Conservation (phyloP, 2,888 invertebrate species). For the Tetramorium bicarinatum region DNA sequence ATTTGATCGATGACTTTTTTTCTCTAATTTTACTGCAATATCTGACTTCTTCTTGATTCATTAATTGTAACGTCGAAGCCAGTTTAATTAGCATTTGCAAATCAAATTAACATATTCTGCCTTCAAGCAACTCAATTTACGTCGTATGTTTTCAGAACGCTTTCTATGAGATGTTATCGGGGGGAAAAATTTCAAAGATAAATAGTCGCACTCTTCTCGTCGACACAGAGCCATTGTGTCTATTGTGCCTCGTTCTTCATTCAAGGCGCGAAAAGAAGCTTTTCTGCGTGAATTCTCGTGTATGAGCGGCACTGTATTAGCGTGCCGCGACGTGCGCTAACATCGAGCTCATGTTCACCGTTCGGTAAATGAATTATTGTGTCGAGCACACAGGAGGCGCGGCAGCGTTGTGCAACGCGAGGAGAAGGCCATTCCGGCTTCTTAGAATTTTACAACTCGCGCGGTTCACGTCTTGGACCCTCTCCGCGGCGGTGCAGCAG, state of each 20-base stretch:
- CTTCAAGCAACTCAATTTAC: constrained; percentile 8
- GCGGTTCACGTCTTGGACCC: constrained; percentile 39
- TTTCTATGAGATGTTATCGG: not conserved
- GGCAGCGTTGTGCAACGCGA: constrained; percentile 57
- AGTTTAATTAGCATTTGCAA: not conserved
- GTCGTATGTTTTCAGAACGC: not conserved
- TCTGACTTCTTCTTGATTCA: not conserved
- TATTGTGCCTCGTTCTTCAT: constrained; percentile 8
- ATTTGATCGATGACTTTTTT: too few species aligned
- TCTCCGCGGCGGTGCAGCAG: constrained; percentile 12
- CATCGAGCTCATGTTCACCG: constrained; percentile 42
- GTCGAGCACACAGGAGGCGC: constrained; percentile 55
- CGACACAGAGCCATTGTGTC: constrained; percentile 36
- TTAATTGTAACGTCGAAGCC: not conserved
- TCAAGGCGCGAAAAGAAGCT: constrained; percentile 43
- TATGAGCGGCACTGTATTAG: constrained; percentile 30
- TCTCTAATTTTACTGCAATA: not conserved
- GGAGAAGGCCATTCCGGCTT: constrained; percentile 54
- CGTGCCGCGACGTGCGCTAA: constrained; percentile 30
- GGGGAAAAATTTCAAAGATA: constrained; percentile 13
- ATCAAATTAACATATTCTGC: not conserved
- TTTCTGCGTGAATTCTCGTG: constrained; percentile 37
- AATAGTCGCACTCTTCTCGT: constrained; percentile 30
- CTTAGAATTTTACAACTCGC: constrained; percentile 54
- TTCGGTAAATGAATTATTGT: constrained; percentile 65